Evolutionary conservation across 2,113 vertebrate species (phyloP), one percentile per base, ranked within the genome.

Genomic region (Cranoglanis bouderius): DNA sequence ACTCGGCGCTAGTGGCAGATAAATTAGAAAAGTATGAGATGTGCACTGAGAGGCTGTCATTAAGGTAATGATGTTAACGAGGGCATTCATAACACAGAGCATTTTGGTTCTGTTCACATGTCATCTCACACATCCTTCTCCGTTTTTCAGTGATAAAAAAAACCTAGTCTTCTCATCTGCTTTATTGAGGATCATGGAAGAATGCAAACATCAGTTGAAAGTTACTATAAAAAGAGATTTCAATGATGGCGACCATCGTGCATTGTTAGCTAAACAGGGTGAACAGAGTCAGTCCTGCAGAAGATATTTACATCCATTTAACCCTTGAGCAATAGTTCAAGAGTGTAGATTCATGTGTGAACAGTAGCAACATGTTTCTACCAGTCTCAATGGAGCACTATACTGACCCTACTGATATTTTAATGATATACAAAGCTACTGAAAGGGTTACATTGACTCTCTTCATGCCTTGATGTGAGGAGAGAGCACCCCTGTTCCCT

Each of bases 1-100:
- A 92, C 88, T 89, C 90, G 74, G 89, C 89, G 86, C 89, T 92
- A 90, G 89, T 90, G 91, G 89, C 93, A 89, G 88, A 91, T 85
- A 92, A 93, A 93, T 90, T 93, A 92, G 90, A 93, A 93, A 91
- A 92, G 89, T 89, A 92, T 87, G 85, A 82, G 88, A 91, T 90
- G 89, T 77, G 85, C 82, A 75, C 85, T 84, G 85, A 89, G 81
- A 91, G 35, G 89, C 35, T 93, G 90, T 90, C 32, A 61, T 88
- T 53, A 55, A 87, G 82, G 90, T 93, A 91, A 92, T 92, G 90
- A 92, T 93, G 93, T 94, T 70, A 94, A 93, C 80, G 26, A 82
- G 85, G 65, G 89, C 82, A 78, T 82, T 84, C 78, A 84, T 86
- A 85, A 75, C 86, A 81, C 59, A 26, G 82, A 92, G 82, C 90